These are phyloP conservation scores for Mus caroli DNA, from an alignment of 2,797 vertebrate species.

Conservation along the genomic window DNA sequence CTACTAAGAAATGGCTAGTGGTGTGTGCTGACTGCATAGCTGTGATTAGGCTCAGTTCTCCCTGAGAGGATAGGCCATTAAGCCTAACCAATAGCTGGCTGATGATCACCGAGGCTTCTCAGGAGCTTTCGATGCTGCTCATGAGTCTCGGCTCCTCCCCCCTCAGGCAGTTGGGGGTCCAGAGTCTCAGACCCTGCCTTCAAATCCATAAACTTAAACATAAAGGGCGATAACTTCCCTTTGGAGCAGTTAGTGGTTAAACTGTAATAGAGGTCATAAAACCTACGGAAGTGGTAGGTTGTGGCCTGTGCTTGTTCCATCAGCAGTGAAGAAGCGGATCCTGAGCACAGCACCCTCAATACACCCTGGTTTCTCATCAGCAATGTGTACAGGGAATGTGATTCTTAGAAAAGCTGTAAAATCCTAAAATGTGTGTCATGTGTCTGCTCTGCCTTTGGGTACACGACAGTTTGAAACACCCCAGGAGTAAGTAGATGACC, in stretches of 20 bases:
- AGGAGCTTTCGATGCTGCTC: neutral
- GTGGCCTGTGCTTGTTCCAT: neutral
- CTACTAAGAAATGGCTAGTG: slow-evolving; percentile 61
- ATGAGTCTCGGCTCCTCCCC: neutral
- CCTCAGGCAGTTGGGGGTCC: neutral
- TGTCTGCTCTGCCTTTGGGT: neutral
- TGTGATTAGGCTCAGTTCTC: neutral
- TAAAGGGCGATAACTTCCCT: neutral
- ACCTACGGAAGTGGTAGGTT: rapidly evolving
- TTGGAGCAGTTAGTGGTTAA: neutral
- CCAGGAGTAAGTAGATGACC: neutral
- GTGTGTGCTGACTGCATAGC: neutral
- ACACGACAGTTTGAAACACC: slow-evolving; percentile 65
- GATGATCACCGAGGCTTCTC: neutral
- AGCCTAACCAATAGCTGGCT: neutral
- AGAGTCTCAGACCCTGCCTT: neutral
- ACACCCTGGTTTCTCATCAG: neutral
- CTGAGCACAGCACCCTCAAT: neutral
- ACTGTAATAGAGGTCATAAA: neutral
- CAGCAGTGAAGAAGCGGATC: rapidly evolving
- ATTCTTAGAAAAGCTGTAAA: slow-evolving; percentile 50
- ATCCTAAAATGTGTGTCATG: neutral
- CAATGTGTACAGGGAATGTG: neutral
- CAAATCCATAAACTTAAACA: neutral
- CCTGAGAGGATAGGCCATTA: neutral